phyloP scores from a whole-genome alignment of 2,797 vertebrate genomes.

The Eulemur albifrons region DNA sequence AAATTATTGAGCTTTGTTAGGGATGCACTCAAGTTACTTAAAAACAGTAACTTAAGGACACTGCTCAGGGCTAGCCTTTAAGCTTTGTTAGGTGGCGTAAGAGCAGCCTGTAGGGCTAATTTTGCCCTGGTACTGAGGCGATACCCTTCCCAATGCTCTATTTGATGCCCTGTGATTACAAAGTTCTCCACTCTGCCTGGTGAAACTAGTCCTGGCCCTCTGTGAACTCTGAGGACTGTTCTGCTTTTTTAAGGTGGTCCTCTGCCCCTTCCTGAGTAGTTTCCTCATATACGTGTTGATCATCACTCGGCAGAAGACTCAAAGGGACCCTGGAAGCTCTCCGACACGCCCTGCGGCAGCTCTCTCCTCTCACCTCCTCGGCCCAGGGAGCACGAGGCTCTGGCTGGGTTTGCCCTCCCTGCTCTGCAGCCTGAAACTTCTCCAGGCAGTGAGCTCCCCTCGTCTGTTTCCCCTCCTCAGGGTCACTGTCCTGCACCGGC shows the following conservation, averaged over 20 bases:
- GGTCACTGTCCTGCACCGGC: neutral
- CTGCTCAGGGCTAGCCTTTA: neutral
- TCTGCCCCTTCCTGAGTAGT: neutral
- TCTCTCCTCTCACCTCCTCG: neutral
- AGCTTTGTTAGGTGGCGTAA: neutral
- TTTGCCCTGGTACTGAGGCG: neutral
- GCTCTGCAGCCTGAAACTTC: neutral
- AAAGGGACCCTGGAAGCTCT: neutral
- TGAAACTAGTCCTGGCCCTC: neutral
- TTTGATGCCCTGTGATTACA: neutral
- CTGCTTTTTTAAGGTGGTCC: neutral
- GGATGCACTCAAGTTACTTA: neutral
- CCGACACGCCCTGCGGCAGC: too few relatives aligned
- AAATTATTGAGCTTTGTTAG: neutral
- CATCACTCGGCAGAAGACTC: neutral
- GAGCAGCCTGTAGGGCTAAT: neutral
- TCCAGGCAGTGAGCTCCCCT: neutral
- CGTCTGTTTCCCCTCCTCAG: accelerated
- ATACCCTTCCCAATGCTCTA: neutral
- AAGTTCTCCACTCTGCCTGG: neutral
- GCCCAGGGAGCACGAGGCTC: neutral
- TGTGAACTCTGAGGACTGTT: neutral
- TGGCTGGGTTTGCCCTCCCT: neutral
- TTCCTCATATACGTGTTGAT: neutral
- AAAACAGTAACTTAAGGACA: neutral